A percentile compares a stretch with the other conserved stretches of the same genome.
Conservation (phyloP, 2,888 invertebrate species). For the Microdon myrmicae region DNA sequence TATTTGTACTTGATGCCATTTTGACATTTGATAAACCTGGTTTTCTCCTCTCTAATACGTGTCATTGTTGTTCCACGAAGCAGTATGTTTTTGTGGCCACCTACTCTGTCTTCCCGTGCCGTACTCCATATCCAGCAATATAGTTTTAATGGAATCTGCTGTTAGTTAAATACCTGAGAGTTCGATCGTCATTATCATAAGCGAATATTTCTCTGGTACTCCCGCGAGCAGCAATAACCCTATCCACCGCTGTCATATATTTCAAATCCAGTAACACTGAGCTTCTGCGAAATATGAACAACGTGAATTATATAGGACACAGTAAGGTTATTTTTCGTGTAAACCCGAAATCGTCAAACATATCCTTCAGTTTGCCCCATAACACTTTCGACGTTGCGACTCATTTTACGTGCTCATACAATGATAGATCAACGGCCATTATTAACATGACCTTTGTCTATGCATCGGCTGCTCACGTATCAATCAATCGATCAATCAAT, state of each 20-base stretch:
- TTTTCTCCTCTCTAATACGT: too few relatives aligned
- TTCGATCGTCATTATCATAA: conserved; percentile 46
- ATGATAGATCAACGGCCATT: conserved; percentile 20
- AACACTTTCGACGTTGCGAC: background rate
- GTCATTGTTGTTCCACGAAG: background rate
- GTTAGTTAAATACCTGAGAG: conserved; percentile 30
- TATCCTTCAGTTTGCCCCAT: conserved; percentile 9
- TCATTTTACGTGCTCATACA: conserved; percentile 23
- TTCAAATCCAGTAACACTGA: conserved; percentile 19
- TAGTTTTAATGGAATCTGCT: conserved; percentile 14
- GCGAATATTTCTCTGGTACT: conserved; percentile 33
- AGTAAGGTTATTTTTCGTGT: conserved; percentile 8
- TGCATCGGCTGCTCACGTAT: background rate
- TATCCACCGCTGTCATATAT: conserved; percentile 33
- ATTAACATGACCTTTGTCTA: conserved; percentile 22
- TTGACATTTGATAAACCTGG: too few relatives aligned
- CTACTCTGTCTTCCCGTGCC: conserved; percentile 1
- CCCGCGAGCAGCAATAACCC: conserved; percentile 35
- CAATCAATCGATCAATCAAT: too few relatives aligned
- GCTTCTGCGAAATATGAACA: conserved; percentile 10
- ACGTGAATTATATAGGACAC: conserved; percentile 10
- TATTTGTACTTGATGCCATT: too few relatives aligned
- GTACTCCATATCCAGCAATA: conserved; percentile 13
- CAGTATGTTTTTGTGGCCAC: conserved; percentile 8
- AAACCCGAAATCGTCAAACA: conserved; percentile 9